Conservation (phyloP, 2,888 invertebrate species). For the Scaptodrosophila latifasciaeformis region DNA sequence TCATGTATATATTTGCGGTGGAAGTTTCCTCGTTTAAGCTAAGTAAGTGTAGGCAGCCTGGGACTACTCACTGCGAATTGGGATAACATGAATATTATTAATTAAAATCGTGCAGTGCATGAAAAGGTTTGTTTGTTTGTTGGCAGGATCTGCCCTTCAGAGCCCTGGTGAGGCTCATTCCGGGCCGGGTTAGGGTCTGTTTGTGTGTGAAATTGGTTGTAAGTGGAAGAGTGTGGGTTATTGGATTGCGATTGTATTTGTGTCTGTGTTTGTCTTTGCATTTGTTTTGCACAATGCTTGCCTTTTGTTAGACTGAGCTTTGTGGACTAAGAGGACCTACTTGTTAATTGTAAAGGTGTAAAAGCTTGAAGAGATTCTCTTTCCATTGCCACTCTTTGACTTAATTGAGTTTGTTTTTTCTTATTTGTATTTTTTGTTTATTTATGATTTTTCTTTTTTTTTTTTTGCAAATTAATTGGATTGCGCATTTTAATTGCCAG, state of each 20-base stretch:
- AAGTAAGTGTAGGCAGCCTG: too few species aligned
- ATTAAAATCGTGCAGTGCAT: slow-evolving; percentile 69
- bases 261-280: slow-evolving; percentile 28
- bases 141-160: neutral
- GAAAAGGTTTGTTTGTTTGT: slow-evolving; percentile 30
- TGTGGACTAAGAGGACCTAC: too few species aligned
- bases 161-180: too few species aligned
- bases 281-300: slow-evolving; percentile 55
- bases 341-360: neutral
- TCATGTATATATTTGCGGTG: too few species aligned
- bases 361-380: neutral
- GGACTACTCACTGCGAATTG: too few species aligned
- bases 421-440: too few species aligned
- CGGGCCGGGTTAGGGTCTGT: too few species aligned
- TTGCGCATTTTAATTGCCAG: slow-evolving; percentile 46
- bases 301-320: slow-evolving; percentile 53
- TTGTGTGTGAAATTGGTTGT: too few species aligned
- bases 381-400: neutral
- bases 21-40: too few species aligned
- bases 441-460: neutral
- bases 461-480: slow-evolving; percentile 38
- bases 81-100: slow-evolving; percentile 56
- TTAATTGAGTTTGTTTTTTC: neutral
- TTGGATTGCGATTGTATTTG: neutral
- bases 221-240: too few species aligned